These are phyloP conservation scores for Podarcis siculus DNA, from an alignment of 2,797 vertebrate species.

Conservation along the genomic window DNA sequence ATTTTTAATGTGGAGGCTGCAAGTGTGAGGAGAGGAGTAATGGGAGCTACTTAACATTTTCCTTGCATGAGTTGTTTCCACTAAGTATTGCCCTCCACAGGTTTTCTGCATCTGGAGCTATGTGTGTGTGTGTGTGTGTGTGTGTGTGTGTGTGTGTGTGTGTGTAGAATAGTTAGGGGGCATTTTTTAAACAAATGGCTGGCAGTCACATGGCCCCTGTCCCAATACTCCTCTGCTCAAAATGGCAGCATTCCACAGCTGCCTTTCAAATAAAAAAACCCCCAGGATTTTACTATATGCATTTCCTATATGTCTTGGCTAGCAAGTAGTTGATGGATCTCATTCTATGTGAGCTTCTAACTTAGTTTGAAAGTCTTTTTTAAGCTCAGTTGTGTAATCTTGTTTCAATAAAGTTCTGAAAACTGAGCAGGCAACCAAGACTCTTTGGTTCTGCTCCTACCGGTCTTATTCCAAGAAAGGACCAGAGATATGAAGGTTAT, in stretches of 20 bases:
- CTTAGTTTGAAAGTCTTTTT: background rate
- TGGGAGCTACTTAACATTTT: background rate
- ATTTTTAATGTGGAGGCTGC: background rate
- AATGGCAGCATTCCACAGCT: background rate
- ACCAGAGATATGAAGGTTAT: background rate
- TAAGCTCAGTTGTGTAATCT: background rate
- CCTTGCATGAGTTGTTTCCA: background rate
- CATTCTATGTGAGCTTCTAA: background rate
- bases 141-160: no score
- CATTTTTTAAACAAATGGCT: background rate
- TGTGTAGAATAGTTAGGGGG: background rate
- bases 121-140: no score
- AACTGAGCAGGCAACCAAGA: background rate
- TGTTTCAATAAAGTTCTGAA: background rate
- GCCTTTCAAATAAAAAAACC: background rate
- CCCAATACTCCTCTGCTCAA: background rate
- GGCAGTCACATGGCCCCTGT: background rate
- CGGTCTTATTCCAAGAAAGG: background rate
- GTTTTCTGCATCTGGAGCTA: background rate
- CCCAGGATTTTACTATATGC: background rate
- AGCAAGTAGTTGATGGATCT: background rate
- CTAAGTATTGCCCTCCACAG: no score
- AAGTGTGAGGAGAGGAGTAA: background rate
- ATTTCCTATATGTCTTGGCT: background rate
- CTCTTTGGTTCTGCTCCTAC: constrained; percentile 18